These are phyloP conservation scores for Lycocerus yunnanus DNA, from an alignment of 2,888 invertebrate species.

Conservation along the genomic window DNA sequence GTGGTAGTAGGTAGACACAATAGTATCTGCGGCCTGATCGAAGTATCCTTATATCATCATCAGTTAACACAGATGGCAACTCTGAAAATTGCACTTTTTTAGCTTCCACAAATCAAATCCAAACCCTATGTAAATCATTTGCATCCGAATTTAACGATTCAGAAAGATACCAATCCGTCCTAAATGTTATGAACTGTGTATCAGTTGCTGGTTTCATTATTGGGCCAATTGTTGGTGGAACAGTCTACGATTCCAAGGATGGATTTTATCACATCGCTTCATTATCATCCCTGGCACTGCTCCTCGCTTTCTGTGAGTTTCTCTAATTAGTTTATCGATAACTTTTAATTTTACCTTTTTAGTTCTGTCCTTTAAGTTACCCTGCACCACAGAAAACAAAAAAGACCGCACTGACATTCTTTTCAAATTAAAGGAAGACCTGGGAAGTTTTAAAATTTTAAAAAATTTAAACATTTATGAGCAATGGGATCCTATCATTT, in stretches of 20 bases:
- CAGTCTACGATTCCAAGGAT: slow-evolving; percentile 60
- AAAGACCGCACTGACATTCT: neutral
- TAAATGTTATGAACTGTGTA: slow-evolving; percentile 70
- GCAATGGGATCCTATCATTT: slow-evolving; percentile 11
- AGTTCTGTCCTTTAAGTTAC: slow-evolving; percentile 12
- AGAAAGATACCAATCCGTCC: slow-evolving; percentile 61
- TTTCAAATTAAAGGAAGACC: slow-evolving; percentile 1
- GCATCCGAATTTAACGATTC: slow-evolving; percentile 64
- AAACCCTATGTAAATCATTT: slow-evolving; percentile 67
- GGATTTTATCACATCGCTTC: slow-evolving; percentile 60
- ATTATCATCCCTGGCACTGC: slow-evolving; percentile 1
- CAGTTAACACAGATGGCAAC: neutral
- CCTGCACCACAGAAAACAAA: neutral
- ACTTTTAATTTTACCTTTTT: slow-evolving; percentile 2
- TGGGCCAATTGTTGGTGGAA: slow-evolving; percentile 72
- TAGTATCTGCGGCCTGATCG: too few species aligned
- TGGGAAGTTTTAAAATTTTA: slow-evolving; percentile 2
- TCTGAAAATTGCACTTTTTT: slow-evolving; percentile 23
- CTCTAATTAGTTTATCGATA: neutral
- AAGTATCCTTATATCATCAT: too few species aligned
- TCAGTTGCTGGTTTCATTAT: slow-evolving; percentile 71
- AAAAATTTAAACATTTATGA: neutral
- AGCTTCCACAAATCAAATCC: slow-evolving; percentile 75
- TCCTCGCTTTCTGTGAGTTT: slow-evolving; percentile 6
- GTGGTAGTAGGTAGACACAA: too few species aligned